Evolutionary conservation across 1,140 invertebrate species (phyloP).

Genomic region (Diabrotica undecimpunctata): DNA sequence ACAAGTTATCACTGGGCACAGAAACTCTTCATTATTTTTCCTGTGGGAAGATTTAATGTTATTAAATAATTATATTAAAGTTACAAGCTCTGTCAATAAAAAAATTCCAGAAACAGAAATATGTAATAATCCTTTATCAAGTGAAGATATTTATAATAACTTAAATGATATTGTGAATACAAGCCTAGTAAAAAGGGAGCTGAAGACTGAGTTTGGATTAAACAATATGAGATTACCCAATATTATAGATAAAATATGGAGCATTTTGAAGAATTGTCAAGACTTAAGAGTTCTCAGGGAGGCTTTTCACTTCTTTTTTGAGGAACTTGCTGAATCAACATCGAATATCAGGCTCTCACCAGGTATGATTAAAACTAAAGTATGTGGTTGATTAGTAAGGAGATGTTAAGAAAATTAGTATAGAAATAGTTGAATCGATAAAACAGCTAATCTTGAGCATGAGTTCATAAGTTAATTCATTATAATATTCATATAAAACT

Average conservation of each 20-base stretch:
- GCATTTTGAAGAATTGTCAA: conserved; percentile 27
- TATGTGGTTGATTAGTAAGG: too few relatives aligned
- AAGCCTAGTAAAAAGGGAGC: conserved; percentile 12
- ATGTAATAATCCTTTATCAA: conserved; percentile 16
- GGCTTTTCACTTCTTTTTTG: conserved; percentile 29
- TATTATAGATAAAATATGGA: conserved; percentile 29
- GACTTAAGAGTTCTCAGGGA: conserved; percentile 23
- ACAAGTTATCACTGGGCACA: conserved; percentile 25
- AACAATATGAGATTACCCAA: conserved; percentile 23
- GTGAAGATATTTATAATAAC: conserved; percentile 19
- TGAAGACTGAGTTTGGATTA: conserved; percentile 15
- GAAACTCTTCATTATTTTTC: conserved; percentile 13
- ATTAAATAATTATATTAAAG: conserved; percentile 22
- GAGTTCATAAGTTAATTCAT: too few relatives aligned
- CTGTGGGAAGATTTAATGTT: conserved; percentile 24
- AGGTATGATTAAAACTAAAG: background rate
- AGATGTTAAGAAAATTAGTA: too few relatives aligned
- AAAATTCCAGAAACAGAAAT: conserved; percentile 14
- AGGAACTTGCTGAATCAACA: conserved; percentile 17
- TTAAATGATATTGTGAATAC: conserved; percentile 20
- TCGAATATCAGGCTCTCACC: background rate
- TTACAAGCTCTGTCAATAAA: conserved; percentile 5
- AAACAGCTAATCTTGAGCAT: too few relatives aligned
- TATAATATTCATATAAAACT: too few relatives aligned
- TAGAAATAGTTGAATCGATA: too few relatives aligned